phyloP scores from a whole-genome alignment of 1,140 invertebrate species.

The Uloborus diversus region DNA sequence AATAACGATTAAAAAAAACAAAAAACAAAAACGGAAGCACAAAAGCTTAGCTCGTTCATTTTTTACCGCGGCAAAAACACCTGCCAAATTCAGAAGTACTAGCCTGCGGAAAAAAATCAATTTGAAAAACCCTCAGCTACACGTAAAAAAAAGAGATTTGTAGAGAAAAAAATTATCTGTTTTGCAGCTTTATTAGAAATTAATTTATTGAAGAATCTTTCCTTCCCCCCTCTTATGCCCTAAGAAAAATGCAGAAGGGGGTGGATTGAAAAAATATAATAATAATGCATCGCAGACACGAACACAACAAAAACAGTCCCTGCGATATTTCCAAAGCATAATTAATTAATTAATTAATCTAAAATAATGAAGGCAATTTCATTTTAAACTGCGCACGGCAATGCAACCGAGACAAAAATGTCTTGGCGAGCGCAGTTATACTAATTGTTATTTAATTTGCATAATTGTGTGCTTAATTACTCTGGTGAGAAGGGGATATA shows the following conservation, averaged over 20 bases:
- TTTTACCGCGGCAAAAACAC: conserved; percentile 48
- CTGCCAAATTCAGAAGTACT: conserved; percentile 53
- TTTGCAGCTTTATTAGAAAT: conserved; percentile 51
- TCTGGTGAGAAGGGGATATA: conserved; percentile 34
- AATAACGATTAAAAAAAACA: not conserved
- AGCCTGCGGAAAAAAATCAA: conserved; percentile 19
- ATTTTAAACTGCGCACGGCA: conserved; percentile 44
- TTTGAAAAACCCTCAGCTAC: conserved; percentile 18
- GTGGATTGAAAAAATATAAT: not conserved
- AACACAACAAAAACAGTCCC: conserved; percentile 38
- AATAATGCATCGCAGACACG: conserved; percentile 38
- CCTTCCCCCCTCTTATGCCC: conserved; percentile 9
- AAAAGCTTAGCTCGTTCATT: conserved; percentile 6
- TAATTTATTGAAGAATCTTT: conserved; percentile 41
- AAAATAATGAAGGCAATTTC: conserved; percentile 57
- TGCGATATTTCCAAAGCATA: conserved; percentile 53
- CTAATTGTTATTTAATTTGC: conserved; percentile 58
- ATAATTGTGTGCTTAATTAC: conserved; percentile 58
- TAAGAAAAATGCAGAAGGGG: conserved; percentile 33
- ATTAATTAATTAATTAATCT: conserved; percentile 57
- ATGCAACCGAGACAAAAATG: conserved; percentile 24
- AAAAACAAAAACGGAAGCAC: not conserved
- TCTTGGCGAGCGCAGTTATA: conserved; percentile 39
- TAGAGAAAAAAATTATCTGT: conserved; percentile 45
- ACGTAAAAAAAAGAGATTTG: conserved; percentile 14